These are phyloP conservation scores for Gortyna flavago DNA, from an alignment of 2,888 invertebrate species.

Conservation along the genomic window DNA sequence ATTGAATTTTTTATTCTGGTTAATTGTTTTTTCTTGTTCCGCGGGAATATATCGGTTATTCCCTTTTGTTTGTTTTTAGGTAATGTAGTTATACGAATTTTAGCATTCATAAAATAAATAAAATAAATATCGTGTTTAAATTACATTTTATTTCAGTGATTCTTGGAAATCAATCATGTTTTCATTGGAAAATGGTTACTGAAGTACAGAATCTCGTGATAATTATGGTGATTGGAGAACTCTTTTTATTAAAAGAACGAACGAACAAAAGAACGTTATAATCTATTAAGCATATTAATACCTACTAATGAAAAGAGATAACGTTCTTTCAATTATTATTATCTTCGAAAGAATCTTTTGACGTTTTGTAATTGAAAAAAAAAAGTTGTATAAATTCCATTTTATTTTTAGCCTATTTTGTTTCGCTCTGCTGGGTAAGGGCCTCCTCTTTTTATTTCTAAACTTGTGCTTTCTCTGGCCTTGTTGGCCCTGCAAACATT, in stretches of 20 bases:
- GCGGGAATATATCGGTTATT: slow-evolving; percentile 23
- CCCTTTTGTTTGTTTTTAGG: slow-evolving; percentile 23
- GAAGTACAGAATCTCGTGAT: neutral
- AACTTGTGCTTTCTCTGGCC: neutral
- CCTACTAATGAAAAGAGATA: too few relatives aligned
- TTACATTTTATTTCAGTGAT: neutral
- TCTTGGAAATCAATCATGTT: neutral
- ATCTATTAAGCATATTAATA: neutral
- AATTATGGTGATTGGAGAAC: neutral
- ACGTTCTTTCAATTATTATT: neutral
- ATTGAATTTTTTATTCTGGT: slow-evolving; percentile 47
- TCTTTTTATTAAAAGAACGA: neutral
- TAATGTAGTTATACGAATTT: neutral
- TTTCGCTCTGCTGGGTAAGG: neutral
- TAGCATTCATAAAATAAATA: slow-evolving; percentile 22
- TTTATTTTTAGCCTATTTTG: neutral
- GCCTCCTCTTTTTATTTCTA: neutral
- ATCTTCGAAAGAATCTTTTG: neutral
- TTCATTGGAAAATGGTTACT: neutral
- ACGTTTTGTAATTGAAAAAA: too few relatives aligned
- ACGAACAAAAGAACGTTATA: neutral
- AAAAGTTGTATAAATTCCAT: neutral
- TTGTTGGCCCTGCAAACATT: neutral
- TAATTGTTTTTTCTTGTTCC: neutral
- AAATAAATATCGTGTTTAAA: too few relatives aligned